Conservation (phyloP, 2,888 invertebrate species). For the Cantharis nigra region DNA sequence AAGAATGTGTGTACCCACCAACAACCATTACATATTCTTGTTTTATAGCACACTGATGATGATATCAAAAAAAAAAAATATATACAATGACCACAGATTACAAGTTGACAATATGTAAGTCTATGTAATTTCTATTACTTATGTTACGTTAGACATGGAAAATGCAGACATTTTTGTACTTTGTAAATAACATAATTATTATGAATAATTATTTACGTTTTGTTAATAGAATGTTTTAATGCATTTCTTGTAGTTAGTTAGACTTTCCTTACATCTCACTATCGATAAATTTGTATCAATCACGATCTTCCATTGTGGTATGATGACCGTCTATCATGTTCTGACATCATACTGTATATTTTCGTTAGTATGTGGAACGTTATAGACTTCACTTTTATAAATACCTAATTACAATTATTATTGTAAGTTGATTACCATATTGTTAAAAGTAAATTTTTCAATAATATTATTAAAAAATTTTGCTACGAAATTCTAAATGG, state of each 20-base stretch:
- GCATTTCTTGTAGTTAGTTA: slow-evolving; percentile 16
- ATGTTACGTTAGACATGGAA: slow-evolving; percentile 34
- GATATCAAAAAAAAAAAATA: slow-evolving; percentile 13
- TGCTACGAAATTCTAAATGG: slow-evolving; percentile 29
- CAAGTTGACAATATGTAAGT: slow-evolving; percentile 41
- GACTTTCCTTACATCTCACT: slow-evolving; percentile 26
- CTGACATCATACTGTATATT: slow-evolving; percentile 14
- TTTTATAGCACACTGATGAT: slow-evolving; percentile 27
- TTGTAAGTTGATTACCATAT: slow-evolving; percentile 6
- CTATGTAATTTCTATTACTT: slow-evolving; percentile 30
- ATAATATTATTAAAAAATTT: slow-evolving; percentile 14
- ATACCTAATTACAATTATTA: not conserved
- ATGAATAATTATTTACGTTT: slow-evolving; percentile 10
- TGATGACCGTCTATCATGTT: slow-evolving; percentile 20
- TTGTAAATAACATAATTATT: slow-evolving; percentile 14
- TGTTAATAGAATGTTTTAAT: slow-evolving; percentile 18
- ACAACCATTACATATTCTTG: slow-evolving; percentile 31
- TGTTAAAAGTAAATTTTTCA: slow-evolving; percentile 11
- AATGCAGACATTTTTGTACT: slow-evolving; percentile 27
- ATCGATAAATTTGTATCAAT: slow-evolving; percentile 40
- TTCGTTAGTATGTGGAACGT: slow-evolving; percentile 4
- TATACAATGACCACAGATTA: slow-evolving; percentile 33
- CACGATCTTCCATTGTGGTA: slow-evolving; percentile 42
- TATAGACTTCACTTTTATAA: slow-evolving; percentile 5
- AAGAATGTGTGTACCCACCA: slow-evolving; percentile 34